Conservation (phyloP, 2,113 vertebrate genomes). For the Herpailurus yagouaroundi region DNA sequence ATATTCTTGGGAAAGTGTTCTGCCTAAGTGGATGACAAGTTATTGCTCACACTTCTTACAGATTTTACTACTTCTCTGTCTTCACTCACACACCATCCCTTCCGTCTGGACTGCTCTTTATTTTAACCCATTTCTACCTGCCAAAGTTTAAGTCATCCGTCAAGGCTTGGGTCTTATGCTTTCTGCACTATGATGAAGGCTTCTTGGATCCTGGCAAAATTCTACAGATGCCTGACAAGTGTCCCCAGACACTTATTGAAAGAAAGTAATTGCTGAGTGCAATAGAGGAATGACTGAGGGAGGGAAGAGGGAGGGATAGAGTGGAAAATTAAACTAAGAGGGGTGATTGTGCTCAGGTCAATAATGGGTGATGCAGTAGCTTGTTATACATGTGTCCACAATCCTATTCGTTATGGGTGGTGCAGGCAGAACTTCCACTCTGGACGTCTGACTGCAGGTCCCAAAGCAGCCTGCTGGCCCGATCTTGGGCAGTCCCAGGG, state of each 20-base stretch:
- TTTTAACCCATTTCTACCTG: not conserved
- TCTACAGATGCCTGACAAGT: not conserved
- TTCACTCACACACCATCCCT: not conserved
- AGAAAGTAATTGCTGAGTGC: not conserved
- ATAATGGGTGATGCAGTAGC: not conserved
- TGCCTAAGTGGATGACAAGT: not conserved
- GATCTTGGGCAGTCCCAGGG: not conserved
- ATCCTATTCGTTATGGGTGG: not conserved
- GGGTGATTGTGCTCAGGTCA: not conserved
- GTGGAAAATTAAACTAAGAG: not conserved
- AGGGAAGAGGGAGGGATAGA: not conserved
- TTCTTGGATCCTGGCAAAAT: conserved; percentile 39
- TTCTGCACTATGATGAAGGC: not conserved
- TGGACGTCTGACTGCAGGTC: not conserved
- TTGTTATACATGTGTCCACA: not conserved
- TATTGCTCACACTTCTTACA: not conserved
- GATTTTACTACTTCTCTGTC: not conserved
- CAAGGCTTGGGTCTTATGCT: not conserved
- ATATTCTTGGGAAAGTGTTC: not conserved
- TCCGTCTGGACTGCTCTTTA: not conserved
- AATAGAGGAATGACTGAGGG: not conserved
- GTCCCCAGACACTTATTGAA: not conserved
- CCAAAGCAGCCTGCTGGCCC: not conserved
- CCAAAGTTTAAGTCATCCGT: not conserved
- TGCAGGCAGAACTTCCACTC: not conserved